Evolutionary conservation across 2,797 vertebrate genomes (phyloP).

Genomic region (Phalloptychus januarius): DNA sequence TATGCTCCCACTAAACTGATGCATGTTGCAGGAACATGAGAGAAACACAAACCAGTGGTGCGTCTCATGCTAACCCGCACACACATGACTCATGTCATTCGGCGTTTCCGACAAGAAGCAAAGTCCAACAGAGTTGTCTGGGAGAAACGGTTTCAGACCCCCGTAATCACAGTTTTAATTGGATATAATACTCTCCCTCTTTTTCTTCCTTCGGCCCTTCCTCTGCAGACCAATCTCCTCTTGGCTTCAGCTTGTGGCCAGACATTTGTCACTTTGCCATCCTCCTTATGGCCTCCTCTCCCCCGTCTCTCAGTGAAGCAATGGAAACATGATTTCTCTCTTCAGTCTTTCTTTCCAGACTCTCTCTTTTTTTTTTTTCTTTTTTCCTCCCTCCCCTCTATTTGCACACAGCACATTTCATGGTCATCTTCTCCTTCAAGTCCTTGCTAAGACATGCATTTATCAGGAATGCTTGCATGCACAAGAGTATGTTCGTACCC

Average conservation of each 20-base stretch:
- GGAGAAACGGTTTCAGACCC: slow-evolving; percentile 69
- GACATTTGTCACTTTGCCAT: slow-evolving; percentile 75
- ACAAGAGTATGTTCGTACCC: slow-evolving; percentile 5
- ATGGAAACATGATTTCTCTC: slow-evolving; percentile 69
- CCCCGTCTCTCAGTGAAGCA: slow-evolving; percentile 63
- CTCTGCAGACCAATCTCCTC: slow-evolving; percentile 52
- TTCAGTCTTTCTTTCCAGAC: slow-evolving; percentile 53
- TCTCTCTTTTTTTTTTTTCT: slow-evolving; percentile 22
- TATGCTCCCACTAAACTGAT: neutral
- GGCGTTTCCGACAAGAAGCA: slow-evolving; percentile 56
- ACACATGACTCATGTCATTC: slow-evolving; percentile 56
- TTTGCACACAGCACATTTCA: slow-evolving; percentile 21
- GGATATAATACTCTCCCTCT: slow-evolving; percentile 56
- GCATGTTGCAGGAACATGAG: neutral
- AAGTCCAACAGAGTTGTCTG: slow-evolving; percentile 62
- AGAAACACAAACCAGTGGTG: neutral
- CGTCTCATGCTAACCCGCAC: neutral
- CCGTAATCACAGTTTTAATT: slow-evolving; percentile 73
- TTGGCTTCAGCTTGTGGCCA: slow-evolving; percentile 68
- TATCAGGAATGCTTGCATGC: slow-evolving; percentile 1
- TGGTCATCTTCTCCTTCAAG: slow-evolving; percentile 24
- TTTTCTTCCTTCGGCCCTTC: slow-evolving; percentile 29
- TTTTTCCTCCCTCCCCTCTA: neutral
- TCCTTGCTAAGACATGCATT: slow-evolving; percentile 27
- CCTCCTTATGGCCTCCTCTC: slow-evolving; percentile 69